phyloP scores from a whole-genome alignment of 30 jellyfish, hydroid and myxozoan genomes.

The Aurelia aurita complex sp. Pacific region DNA sequence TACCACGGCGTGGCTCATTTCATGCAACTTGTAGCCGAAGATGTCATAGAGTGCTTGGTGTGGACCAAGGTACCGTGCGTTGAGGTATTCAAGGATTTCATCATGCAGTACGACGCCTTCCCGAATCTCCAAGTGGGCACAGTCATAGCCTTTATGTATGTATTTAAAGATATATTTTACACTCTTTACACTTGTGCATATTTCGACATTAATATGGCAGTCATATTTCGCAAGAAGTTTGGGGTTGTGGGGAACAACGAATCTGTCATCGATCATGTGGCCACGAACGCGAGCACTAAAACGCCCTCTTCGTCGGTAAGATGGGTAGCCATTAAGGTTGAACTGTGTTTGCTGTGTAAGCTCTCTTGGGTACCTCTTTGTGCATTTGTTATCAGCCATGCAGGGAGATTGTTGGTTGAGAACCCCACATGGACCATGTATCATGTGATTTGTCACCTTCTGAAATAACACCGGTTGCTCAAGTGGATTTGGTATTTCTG shows the following conservation, averaged over 20 bases:
- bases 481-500: conserved; percentile 71
- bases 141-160: neutral
- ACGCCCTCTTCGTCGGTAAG: conserved; percentile 26
- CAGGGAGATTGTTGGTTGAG: conserved; percentile 55
- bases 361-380: conserved; percentile 46
- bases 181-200: conserved; percentile 52
- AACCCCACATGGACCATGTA: conserved; percentile 84
- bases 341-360: conserved; percentile 38
- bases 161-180: conserved; percentile 67
- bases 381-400: conserved; percentile 78
- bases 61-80: too few relatives aligned
- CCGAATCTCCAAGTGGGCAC: conserved; percentile 69
- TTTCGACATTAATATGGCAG: conserved; percentile 78
- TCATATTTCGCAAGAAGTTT: conserved; percentile 35
- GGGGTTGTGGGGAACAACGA: conserved; percentile 82
- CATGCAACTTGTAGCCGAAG: conserved; percentile 65
- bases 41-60: too few relatives aligned
- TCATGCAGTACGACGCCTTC: too few relatives aligned
- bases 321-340: conserved; percentile 79
- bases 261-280: conserved; percentile 38
- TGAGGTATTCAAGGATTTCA: too few relatives aligned
- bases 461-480: conserved; percentile 35
- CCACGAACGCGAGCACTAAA: conserved; percentile 1
- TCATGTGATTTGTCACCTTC: conserved; percentile 62
- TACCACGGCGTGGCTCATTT: conserved; percentile 57